A percentile compares a stretch with the other conserved stretches of the same genome.
phyloP scores from a whole-genome alignment of 2,113 vertebrate genomes.

The Orycteropus afer region DNA sequence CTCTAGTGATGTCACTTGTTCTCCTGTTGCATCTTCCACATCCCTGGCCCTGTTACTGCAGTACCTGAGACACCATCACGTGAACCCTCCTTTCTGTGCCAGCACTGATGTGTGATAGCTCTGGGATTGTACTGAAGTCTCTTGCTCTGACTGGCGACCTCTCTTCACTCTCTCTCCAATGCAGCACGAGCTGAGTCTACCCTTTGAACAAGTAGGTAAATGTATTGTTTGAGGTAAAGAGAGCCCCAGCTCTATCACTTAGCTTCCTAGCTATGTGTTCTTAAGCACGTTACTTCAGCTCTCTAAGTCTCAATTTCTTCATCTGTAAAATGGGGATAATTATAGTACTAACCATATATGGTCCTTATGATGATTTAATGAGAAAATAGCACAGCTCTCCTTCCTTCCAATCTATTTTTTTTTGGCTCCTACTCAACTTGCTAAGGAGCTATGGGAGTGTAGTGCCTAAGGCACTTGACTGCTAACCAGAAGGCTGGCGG shows the following conservation, averaged over 20 bases:
- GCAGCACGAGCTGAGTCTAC: background rate
- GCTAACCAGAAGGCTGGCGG: no score
- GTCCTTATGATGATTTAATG: background rate
- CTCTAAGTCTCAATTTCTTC: background rate
- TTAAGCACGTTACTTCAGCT: background rate
- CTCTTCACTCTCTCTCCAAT: background rate
- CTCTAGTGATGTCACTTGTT: no score
- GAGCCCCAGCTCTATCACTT: background rate
- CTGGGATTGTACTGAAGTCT: background rate
- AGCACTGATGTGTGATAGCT: background rate
- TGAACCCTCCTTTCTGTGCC: background rate
- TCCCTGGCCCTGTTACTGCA: background rate
- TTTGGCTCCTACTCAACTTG: background rate
- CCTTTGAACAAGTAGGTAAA: background rate
- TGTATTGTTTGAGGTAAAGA: background rate
- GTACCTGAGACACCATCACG: no score
- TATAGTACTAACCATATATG: rapidly evolving
- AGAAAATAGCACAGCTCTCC: background rate
- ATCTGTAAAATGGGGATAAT: background rate
- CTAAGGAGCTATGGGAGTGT: no score
- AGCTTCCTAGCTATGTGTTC: background rate
- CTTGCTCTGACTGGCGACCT: background rate
- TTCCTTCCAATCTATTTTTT: background rate
- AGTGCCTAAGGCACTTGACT: no score
- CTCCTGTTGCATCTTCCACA: background rate